Percentiles rank a stretch among this genome's conserved stretches.
These are phyloP conservation scores for Diplodus puntazzo DNA, from an alignment of 2,797 vertebrate species.

Conservation along the genomic window DNA sequence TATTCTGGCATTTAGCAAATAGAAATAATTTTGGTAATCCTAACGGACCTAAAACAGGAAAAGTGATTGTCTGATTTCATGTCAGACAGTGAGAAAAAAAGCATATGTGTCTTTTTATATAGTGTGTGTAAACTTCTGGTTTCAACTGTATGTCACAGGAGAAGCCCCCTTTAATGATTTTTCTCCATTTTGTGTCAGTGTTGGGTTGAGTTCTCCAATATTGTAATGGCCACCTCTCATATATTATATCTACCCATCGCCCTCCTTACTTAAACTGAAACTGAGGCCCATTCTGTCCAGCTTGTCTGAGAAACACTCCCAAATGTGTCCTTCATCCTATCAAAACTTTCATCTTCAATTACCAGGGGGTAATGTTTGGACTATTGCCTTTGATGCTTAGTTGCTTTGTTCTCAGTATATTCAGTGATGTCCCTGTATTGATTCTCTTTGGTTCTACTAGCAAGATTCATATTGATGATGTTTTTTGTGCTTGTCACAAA, in stretches of 20 bases:
- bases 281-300: background rate
- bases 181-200: background rate
- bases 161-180: slow-evolving; percentile 55
- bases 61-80: no score
- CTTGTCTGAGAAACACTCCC: background rate
- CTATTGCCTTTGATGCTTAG: slow-evolving; percentile 70
- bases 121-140: no score
- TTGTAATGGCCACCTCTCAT: background rate
- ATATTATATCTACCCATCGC: background rate
- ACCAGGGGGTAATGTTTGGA: slow-evolving; percentile 25
- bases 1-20: no score
- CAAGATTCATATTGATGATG: background rate
- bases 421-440: slow-evolving; percentile 10
- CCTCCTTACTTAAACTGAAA: background rate
- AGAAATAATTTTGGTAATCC: no score
- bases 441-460: background rate
- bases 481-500: slow-evolving; percentile 12
- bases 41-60: no score
- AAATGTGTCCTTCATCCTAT: background rate
- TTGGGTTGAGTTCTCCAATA: slow-evolving; percentile 11
- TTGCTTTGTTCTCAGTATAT: slow-evolving; percentile 13
- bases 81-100: no score
- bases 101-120: no score
- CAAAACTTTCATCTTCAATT: slow-evolving; percentile 7
- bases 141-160: background rate